These are phyloP conservation scores for Folsomia manolachei DNA, from an alignment of 2,888 invertebrate genomes.

Conservation along the genomic window DNA sequence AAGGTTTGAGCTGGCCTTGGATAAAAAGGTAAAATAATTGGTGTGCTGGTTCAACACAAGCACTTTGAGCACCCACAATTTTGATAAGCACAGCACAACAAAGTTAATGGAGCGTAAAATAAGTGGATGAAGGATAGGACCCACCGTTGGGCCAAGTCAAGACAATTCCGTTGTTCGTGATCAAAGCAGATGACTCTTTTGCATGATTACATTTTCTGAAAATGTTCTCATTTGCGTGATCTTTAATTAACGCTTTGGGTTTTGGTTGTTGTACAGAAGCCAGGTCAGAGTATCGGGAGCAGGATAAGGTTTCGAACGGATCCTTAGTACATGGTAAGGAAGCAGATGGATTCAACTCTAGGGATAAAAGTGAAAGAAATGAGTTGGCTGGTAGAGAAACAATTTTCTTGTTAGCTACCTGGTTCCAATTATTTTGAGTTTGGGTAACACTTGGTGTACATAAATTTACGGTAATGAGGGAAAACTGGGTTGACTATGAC, in stretches of 20 bases:
- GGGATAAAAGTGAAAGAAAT: neutral
- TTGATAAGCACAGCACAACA: neutral
- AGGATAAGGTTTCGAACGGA: too few species aligned
- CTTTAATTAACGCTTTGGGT: conserved; percentile 22
- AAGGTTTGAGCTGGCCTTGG: too few species aligned
- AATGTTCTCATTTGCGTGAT: conserved; percentile 22
- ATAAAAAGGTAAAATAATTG: too few species aligned
- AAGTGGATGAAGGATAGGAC: neutral
- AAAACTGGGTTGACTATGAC: too few species aligned
- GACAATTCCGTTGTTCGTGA: conserved; percentile 13
- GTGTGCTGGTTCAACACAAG: too few species aligned
- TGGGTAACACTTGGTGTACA: neutral
- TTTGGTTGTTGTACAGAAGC: too few species aligned
- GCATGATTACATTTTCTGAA: conserved; percentile 20
- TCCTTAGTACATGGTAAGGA: neutral
- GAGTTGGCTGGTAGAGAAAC: too few species aligned
- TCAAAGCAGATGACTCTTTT: conserved; percentile 32
- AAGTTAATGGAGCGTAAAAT: neutral
- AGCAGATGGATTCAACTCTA: neutral
- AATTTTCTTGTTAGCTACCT: neutral
- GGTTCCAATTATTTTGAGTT: neutral
- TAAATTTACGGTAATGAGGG: too few species aligned
- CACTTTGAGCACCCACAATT: neutral
- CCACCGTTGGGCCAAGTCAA: neutral
- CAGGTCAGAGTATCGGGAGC: too few species aligned